A percentile compares a stretch with the other conserved stretches of the same genome.
These are phyloP conservation scores for Microtus montanus DNA, from an alignment of 2,113 vertebrate genomes.

Conservation along the genomic window DNA sequence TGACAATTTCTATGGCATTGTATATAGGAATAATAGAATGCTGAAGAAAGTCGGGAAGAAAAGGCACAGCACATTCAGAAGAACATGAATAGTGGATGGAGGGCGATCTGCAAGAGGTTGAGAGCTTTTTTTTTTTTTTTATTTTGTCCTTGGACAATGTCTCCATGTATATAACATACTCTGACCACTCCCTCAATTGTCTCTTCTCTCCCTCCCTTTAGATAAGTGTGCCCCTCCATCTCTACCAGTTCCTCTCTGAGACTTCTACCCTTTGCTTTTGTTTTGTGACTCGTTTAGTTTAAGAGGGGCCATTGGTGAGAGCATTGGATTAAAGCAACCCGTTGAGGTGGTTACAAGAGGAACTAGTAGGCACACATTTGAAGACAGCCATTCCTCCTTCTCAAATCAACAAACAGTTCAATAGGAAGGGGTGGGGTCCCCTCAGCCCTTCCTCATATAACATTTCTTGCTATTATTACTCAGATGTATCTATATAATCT, in stretches of 20 bases:
- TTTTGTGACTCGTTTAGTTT: background rate
- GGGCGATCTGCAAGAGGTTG: too few relatives aligned
- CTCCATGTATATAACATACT: background rate
- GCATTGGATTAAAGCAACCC: too few relatives aligned
- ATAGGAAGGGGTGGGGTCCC: background rate
- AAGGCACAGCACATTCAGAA: background rate
- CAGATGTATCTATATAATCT: background rate
- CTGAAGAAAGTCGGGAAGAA: background rate
- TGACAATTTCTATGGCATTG: background rate
- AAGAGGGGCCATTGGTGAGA: background rate
- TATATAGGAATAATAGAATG: background rate
- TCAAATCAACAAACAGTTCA: too few relatives aligned
- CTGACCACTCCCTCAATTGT: background rate
- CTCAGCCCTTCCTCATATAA: background rate
- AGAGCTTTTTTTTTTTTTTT: background rate
- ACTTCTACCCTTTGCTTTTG: background rate
- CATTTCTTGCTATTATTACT: background rate
- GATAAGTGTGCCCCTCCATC: background rate
- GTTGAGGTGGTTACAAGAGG: background rate
- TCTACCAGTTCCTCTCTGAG: background rate
- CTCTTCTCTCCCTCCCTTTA: background rate
- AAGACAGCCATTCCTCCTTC: background rate
- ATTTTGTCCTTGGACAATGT: background rate
- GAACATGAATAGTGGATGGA: background rate
- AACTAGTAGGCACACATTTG: background rate